phyloP scores from a whole-genome alignment of 2,888 invertebrate genomes.

The Calliphora vomitoria region DNA sequence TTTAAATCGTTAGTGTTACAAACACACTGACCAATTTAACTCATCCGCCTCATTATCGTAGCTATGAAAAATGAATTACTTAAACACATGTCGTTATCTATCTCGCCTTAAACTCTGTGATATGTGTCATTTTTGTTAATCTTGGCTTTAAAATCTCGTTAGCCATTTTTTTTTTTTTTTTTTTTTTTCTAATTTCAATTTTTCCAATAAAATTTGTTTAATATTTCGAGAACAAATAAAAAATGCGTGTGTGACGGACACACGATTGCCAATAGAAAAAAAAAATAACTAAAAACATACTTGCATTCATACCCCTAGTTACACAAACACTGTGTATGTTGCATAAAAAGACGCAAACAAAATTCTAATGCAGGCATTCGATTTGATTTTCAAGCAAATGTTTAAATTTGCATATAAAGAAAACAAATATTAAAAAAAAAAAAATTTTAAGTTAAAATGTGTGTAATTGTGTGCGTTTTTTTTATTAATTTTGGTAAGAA shows the following conservation, averaged over 20 bases:
- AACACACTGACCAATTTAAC: neutral
- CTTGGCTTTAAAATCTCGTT: conserved; percentile 69
- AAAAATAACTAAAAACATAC: neutral
- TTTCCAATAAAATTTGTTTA: conserved; percentile 51
- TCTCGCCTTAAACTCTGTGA: conserved; percentile 53
- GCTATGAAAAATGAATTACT: conserved; percentile 44
- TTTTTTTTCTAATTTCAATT: conserved; percentile 15
- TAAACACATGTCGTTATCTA: conserved; percentile 48
- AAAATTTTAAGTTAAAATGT: conserved; percentile 9
- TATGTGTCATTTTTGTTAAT: conserved; percentile 68
- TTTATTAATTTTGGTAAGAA: conserved; percentile 50
- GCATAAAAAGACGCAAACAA: conserved; percentile 30
- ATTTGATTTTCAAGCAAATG: conserved; percentile 43
- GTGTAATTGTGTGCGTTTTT: conserved; percentile 15
- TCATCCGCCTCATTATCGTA: neutral
- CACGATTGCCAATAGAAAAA: conserved; percentile 51
- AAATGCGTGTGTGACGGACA: conserved; percentile 63
- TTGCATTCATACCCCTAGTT: neutral
- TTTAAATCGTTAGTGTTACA: neutral
- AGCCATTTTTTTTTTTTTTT: conserved; percentile 69
- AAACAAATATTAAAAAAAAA: conserved; percentile 24
- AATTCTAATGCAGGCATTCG: conserved; percentile 34
- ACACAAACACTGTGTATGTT: conserved; percentile 3
- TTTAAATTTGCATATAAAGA: conserved; percentile 64
- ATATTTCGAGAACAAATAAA: conserved; percentile 53